Conservation (phyloP, 2,113 vertebrate genomes). For the Trematomus loennbergii region DNA sequence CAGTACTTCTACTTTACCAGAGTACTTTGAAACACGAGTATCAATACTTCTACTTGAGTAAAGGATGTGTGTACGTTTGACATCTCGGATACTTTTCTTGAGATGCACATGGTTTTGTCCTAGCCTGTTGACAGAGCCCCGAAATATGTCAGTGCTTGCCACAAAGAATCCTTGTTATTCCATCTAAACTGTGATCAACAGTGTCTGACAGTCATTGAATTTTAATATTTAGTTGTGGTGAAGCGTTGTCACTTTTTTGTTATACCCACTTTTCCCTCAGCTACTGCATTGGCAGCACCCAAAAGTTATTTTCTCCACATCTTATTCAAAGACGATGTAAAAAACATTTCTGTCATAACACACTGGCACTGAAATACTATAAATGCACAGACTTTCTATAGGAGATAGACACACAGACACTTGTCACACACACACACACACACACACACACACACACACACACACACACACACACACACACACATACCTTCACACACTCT, state of each 20-base stretch:
- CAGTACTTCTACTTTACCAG: no score
- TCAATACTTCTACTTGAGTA: no score
- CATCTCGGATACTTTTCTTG: no score
- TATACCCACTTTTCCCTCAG: not conserved
- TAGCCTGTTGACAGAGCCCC: not conserved
- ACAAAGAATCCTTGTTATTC: not conserved
- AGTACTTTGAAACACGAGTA: no score
- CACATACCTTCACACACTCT: slow-evolving; percentile 7
- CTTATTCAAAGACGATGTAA: not conserved
- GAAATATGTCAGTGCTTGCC: not conserved
- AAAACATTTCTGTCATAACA: slow-evolving; percentile 5
- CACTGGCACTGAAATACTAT: not conserved
- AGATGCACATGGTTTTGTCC: no score
- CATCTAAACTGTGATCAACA: not conserved
- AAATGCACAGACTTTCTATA: not conserved
- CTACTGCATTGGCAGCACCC: not conserved
- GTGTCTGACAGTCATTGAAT: not conserved
- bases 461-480: not conserved
- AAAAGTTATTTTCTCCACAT: not conserved
- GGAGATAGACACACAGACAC: not conserved
- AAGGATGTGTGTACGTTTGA: no score
- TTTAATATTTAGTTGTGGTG: not conserved
- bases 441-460: not conserved
- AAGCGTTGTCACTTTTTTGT: not conserved
- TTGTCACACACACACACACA: not conserved